These are phyloP conservation scores for Xylota sylvarum DNA, from an alignment of 2,888 invertebrate species.

Conservation along the genomic window DNA sequence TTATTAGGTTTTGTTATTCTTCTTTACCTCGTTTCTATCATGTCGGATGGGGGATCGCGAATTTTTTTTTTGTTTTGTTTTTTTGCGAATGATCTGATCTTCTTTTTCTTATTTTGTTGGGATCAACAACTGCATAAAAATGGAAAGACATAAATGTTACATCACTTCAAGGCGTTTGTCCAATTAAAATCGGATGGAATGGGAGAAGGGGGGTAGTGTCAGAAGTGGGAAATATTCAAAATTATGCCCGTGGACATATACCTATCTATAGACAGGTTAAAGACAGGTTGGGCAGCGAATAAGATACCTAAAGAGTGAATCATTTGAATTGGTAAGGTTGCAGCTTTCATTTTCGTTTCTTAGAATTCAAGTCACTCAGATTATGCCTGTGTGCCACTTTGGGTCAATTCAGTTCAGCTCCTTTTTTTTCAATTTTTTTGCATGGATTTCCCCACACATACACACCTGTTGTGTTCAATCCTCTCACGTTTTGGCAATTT, in stretches of 20 bases:
- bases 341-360: constrained; percentile 55
- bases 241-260: neutral
- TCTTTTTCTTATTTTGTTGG: constrained; percentile 12
- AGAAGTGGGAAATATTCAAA: neutral
- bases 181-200: constrained; percentile 5
- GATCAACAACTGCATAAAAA: constrained; percentile 49
- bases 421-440: constrained; percentile 17
- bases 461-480: constrained; percentile 31
- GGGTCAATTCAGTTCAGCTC: constrained; percentile 33
- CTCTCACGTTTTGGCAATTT: constrained; percentile 40
- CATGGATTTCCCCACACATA: neutral
- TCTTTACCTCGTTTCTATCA: constrained; percentile 30
- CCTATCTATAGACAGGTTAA: neutral
- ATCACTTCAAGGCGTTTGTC: constrained; percentile 35
- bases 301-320: neutral
- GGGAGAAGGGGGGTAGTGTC: neutral
- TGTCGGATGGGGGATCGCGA: neutral
- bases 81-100: constrained; percentile 13
- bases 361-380: constrained; percentile 1
- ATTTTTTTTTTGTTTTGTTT: neutral
- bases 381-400: constrained; percentile 38
- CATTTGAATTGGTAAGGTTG: neutral
- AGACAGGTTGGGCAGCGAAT: neutral
- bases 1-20: constrained; percentile 35
- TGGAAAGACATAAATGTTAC: constrained; percentile 31